phyloP scores from a whole-genome alignment of 2,888 invertebrate genomes.

The Apodemia hepburni region DNA sequence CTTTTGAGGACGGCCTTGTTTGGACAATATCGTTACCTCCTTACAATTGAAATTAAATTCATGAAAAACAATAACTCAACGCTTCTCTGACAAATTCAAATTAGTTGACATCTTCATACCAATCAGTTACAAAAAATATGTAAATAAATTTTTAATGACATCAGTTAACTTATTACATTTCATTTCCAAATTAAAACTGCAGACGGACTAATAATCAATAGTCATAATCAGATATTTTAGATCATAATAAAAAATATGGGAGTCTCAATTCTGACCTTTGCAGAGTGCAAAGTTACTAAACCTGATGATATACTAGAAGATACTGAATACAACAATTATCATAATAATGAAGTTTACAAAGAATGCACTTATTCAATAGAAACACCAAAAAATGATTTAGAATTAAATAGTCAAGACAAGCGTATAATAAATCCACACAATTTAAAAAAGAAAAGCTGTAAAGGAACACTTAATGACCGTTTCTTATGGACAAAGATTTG shows the following conservation, averaged over 20 bases:
- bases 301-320: neutral
- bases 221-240: neutral
- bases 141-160: neutral
- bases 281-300: neutral
- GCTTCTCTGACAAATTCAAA: neutral
- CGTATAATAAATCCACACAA: neutral
- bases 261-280: neutral
- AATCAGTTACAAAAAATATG: neutral
- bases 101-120: neutral
- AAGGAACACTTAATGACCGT: neutral
- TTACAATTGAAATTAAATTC: neutral
- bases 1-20: too few relatives aligned
- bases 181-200: neutral
- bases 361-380: slow-evolving; percentile 13
- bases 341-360: slow-evolving; percentile 3
- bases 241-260: neutral
- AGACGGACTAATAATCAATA: neutral
- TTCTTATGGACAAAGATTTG: neutral
- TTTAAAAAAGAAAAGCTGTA: neutral
- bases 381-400: neutral
- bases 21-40: neutral
- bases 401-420: neutral
- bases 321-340: neutral
- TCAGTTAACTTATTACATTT: neutral
- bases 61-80: neutral